phyloP scores from a whole-genome alignment of 2,888 invertebrate species.

The Fragum fragum region DNA sequence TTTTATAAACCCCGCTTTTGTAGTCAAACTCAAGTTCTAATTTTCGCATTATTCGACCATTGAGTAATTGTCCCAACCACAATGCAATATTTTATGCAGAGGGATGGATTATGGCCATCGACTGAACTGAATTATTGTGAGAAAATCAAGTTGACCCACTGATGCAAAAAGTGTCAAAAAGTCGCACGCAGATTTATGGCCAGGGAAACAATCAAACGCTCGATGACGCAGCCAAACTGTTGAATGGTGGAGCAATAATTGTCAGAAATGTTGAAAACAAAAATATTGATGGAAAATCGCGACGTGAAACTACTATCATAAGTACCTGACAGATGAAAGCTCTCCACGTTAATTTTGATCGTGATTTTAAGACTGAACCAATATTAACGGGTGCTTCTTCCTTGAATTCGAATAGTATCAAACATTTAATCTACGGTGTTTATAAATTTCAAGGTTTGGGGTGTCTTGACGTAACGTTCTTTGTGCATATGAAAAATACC shows the following conservation, averaged over 20 bases:
- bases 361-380: no score
- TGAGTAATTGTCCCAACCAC: slow-evolving; percentile 53
- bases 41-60: slow-evolving; percentile 68
- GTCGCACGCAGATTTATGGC: slow-evolving; percentile 65
- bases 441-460: no score
- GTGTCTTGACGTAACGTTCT: no score
- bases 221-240: slow-evolving; percentile 9
- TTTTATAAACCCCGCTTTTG: slow-evolving; percentile 55
- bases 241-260: slow-evolving; percentile 28
- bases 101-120: slow-evolving; percentile 53
- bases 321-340: slow-evolving; percentile 31
- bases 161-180: slow-evolving; percentile 63
- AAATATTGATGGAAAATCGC: slow-evolving; percentile 67
- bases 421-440: no score
- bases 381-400: no score
- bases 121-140: slow-evolving; percentile 50
- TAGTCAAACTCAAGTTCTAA: slow-evolving; percentile 57
- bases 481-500: no score
- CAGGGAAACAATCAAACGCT: slow-evolving; percentile 29
- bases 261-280: slow-evolving; percentile 67
- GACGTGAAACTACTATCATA: slow-evolving; percentile 26
- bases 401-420: no score
- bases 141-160: slow-evolving; percentile 66
- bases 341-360: not conserved
- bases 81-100: slow-evolving; percentile 62